A percentile compares a stretch with the other conserved stretches of the same genome.
Evolutionary conservation across 2,797 vertebrate genomes (phyloP).

Genomic region (Eurystomus glaucurus): DNA sequence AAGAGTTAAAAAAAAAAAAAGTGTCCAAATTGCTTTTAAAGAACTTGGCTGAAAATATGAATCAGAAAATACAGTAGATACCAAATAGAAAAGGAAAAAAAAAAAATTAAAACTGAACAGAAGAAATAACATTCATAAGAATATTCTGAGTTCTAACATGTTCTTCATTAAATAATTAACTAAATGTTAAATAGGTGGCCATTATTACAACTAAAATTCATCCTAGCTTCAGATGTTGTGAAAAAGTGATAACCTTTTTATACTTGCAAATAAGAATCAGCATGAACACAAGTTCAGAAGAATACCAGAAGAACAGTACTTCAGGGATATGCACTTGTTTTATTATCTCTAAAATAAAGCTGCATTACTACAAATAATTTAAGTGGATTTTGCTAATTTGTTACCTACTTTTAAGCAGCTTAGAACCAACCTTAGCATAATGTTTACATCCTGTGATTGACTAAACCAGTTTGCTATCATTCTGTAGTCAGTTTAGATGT

Average conservation of each 20-base stretch:
- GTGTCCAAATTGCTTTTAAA: neutral
- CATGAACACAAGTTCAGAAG: neutral
- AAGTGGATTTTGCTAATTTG: neutral
- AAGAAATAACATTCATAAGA: neutral
- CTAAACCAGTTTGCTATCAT: neutral
- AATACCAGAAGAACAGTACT: neutral
- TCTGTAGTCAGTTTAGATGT: neutral
- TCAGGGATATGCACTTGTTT: neutral
- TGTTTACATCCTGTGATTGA: neutral
- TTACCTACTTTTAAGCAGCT: neutral
- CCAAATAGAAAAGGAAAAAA: neutral
- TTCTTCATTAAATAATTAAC: neutral
- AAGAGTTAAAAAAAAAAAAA: neutral
- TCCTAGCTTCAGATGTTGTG: neutral
- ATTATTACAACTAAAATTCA: neutral
- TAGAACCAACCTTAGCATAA: neutral
- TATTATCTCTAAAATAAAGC: neutral
- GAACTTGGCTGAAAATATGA: neutral
- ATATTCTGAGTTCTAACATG: neutral
- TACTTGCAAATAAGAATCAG: neutral
- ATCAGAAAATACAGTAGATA: neutral
- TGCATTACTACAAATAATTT: neutral
- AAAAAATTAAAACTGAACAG: neutral
- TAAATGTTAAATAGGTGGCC: neutral
- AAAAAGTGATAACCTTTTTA: neutral